These are phyloP conservation scores for Fragariocoptes setiger DNA, from an alignment of 1,140 invertebrate genomes.

Conservation along the genomic window DNA sequence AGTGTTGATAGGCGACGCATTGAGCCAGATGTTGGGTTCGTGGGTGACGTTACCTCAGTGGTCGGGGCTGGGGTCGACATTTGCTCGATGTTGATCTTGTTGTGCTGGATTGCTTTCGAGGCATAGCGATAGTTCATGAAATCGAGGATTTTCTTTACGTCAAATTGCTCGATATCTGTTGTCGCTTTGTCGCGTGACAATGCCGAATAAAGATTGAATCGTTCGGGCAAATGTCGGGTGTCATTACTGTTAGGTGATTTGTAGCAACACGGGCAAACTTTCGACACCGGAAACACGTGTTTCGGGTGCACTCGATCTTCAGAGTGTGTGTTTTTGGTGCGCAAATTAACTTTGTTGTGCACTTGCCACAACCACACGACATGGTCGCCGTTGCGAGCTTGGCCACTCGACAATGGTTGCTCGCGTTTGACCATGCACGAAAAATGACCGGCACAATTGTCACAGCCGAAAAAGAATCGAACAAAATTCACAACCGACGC, in stretches of 20 bases:
- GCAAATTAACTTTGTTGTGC: slow-evolving; percentile 69
- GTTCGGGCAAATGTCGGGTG: no score
- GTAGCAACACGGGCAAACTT: slow-evolving; percentile 34
- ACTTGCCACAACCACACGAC: slow-evolving; percentile 77
- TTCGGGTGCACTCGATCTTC: slow-evolving; percentile 74
- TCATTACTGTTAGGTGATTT: neutral
- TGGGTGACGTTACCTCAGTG: no score
- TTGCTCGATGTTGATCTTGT: no score
- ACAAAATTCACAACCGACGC: neutral
- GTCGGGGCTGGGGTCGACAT: no score
- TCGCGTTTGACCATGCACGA: slow-evolving; percentile 26
- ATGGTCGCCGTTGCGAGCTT: neutral
- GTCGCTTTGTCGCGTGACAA: no score
- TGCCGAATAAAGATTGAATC: no score
- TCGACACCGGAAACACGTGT: slow-evolving; percentile 44
- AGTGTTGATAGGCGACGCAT: no score
- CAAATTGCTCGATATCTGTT: no score
- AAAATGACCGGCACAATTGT: slow-evolving; percentile 58
- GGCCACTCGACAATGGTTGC: slow-evolving; percentile 18
- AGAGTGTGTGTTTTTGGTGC: slow-evolving; percentile 40
- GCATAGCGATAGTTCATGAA: no score
- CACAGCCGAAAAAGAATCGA: slow-evolving; percentile 53
- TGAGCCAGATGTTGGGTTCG: no score
- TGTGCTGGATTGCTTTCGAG: no score
- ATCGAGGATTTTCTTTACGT: no score